These are phyloP conservation scores for Ailurus styani DNA, from an alignment of 2,113 vertebrate species.

Conservation along the genomic window DNA sequence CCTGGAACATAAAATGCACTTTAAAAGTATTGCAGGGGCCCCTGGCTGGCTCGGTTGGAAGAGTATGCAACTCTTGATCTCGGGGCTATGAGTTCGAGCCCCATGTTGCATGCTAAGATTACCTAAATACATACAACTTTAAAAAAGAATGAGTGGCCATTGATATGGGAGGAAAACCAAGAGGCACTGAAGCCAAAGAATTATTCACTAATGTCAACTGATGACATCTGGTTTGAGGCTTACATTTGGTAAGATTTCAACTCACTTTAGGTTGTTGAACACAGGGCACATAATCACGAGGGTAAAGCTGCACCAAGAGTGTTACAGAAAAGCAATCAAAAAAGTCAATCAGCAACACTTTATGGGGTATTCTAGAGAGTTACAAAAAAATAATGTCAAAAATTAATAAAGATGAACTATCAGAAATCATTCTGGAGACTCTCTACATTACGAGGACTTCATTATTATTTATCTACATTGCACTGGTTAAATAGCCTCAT, in stretches of 20 bases:
- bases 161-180: neutral
- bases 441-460: neutral
- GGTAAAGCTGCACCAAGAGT: neutral
- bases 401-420: slow-evolving; percentile 13
- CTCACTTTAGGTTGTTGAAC: neutral
- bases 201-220: neutral
- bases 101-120: neutral
- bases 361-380: neutral
- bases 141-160: neutral
- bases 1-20: neutral
- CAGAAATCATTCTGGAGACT: neutral
- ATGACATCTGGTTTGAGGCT: slow-evolving; percentile 3
- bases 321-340: neutral
- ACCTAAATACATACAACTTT: neutral
- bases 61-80: neutral
- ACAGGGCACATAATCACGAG: neutral
- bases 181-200: neutral
- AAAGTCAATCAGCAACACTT: neutral
- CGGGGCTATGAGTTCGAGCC: neutral
- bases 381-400: slow-evolving; percentile 33
- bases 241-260: neutral
- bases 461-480: slow-evolving; percentile 1
- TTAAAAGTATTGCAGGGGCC: neutral
- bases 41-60: neutral
- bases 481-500: neutral